Evolutionary conservation across 2,888 invertebrate species (phyloP).

Genomic region (Phytoseiulus persimilis): DNA sequence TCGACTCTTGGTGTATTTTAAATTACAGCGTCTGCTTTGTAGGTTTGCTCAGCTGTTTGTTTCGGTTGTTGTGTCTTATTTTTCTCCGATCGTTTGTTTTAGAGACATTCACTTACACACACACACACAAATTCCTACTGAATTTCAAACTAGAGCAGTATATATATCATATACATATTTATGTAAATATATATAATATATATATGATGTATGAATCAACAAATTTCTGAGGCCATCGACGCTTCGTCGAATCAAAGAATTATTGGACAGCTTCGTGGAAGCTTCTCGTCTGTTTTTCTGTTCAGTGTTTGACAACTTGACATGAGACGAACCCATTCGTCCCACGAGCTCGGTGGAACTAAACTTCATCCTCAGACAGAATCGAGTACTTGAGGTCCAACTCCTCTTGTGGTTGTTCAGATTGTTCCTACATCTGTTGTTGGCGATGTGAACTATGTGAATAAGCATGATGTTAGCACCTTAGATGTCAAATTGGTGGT

Average conservation of each 20-base stretch:
- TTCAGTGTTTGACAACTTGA: neutral
- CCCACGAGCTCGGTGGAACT: neutral
- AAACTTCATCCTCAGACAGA: neutral
- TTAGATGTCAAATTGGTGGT: neutral
- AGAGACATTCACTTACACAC: neutral
- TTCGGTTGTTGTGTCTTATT: neutral
- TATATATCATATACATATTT: neutral
- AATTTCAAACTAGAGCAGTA: neutral
- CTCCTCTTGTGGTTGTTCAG: neutral
- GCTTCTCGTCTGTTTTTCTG: neutral
- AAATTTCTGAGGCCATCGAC: neutral
- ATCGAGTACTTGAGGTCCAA: neutral
- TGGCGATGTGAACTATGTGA: neutral
- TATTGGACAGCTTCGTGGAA: neutral
- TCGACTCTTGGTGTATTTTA: too few species aligned
- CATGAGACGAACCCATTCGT: neutral
- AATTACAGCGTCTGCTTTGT: too few species aligned
- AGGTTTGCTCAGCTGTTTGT: neutral
- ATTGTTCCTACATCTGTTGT: neutral
- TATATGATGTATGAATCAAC: constrained; percentile 5
- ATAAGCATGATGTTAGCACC: neutral
- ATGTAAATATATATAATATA: neutral
- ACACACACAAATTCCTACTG: constrained; percentile 5
- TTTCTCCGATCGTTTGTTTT: neutral
- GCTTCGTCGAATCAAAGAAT: neutral